A percentile compares a stretch with the other conserved stretches of the same genome.
These are phyloP conservation scores for Girardinus metallicus DNA, from an alignment of 2,797 vertebrate genomes.

Conservation along the genomic window DNA sequence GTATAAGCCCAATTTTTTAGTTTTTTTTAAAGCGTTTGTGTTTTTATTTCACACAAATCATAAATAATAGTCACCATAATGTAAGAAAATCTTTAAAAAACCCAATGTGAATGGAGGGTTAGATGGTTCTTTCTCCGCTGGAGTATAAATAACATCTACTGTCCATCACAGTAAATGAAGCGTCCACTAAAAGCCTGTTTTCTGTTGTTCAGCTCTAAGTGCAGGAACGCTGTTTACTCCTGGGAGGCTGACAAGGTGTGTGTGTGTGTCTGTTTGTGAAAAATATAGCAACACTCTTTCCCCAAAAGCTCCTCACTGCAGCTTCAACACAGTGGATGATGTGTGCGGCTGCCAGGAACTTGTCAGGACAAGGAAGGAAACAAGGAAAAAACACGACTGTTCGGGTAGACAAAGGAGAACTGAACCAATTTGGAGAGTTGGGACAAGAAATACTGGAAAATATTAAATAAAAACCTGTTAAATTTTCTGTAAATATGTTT, in stretches of 20 bases:
- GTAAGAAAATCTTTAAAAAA: background rate
- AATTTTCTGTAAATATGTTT: background rate
- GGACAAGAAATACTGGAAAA: background rate
- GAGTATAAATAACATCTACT: slow-evolving; percentile 63
- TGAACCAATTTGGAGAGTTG: background rate
- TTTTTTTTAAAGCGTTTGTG: background rate
- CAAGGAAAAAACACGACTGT: slow-evolving; percentile 14
- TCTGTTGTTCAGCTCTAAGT: slow-evolving; percentile 50
- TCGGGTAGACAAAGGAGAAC: slow-evolving; percentile 13
- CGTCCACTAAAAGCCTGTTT: slow-evolving; percentile 63
- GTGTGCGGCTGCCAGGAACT: slow-evolving; percentile 37
- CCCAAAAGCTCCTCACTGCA: slow-evolving; percentile 33
- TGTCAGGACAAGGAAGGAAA: slow-evolving; percentile 52
- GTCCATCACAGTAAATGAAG: slow-evolving; percentile 58
- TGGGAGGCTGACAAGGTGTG: slow-evolving; percentile 63
- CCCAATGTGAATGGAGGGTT: background rate
- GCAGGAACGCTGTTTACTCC: slow-evolving; percentile 50
- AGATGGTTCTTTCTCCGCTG: slow-evolving; percentile 14
- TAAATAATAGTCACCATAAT: too few species aligned
- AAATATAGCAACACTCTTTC: slow-evolving; percentile 44
- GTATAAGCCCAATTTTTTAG: background rate
- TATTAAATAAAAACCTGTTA: background rate
- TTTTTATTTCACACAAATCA: background rate
- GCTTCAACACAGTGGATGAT: slow-evolving; percentile 40
- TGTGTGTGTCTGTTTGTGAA: slow-evolving; percentile 23